These are phyloP conservation scores for Oreochromis mossambicus DNA, from an alignment of 2,797 vertebrate species.

Conservation along the genomic window DNA sequence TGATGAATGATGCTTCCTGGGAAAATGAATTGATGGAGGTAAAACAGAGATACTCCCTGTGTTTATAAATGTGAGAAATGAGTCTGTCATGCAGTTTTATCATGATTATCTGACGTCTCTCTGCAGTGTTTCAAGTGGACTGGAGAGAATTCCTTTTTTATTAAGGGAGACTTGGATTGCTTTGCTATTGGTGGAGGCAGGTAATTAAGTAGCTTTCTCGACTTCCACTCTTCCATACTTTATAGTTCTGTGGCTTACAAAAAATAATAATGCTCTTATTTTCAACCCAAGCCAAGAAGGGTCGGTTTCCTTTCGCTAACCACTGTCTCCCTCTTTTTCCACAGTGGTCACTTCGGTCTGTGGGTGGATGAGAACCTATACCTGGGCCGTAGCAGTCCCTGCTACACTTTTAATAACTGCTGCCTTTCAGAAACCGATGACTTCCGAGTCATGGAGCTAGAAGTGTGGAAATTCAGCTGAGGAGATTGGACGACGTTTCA, in stretches of 20 bases:
- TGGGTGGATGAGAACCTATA: conserved; percentile 82
- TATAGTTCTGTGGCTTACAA: background rate
- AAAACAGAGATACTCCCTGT: background rate
- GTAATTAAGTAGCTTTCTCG: conserved; percentile 38
- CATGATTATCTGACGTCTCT: background rate
- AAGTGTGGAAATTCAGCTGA: conserved; percentile 83
- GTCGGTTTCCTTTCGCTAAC: background rate
- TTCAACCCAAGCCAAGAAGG: background rate
- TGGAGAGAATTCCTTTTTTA: conserved; percentile 83
- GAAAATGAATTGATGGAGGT: background rate
- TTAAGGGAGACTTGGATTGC: conserved; percentile 82
- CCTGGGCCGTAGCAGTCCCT: conserved; percentile 78
- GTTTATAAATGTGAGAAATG: background rate
- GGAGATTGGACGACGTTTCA: background rate
- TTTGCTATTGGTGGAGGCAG: conserved; percentile 82
- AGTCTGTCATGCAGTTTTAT: background rate
- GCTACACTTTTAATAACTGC: conserved; percentile 82
- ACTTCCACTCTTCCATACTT: background rate
- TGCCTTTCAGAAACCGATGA: conserved; percentile 78
- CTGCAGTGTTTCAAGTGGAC: conserved; percentile 80
- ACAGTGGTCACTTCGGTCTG: conserved; percentile 81
- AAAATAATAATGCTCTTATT: background rate
- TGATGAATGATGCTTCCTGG: background rate
- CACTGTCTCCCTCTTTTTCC: background rate
- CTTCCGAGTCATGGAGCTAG: conserved; percentile 79